Conservation (phyloP, 1,140 invertebrate species). For the Diprion similis region DNA sequence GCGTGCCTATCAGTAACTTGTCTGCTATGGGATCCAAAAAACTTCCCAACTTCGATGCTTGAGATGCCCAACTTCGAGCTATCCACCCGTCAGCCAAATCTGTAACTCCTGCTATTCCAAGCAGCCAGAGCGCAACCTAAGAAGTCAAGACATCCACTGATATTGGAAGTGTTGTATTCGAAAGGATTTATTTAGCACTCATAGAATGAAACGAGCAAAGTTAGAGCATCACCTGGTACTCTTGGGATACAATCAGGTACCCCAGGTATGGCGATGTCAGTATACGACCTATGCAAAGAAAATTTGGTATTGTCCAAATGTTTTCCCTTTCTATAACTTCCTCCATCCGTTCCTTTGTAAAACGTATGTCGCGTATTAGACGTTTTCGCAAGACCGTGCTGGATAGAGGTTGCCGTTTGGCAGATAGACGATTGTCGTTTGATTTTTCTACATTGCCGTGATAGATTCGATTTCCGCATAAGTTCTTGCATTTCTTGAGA, state of each 20-base stretch:
- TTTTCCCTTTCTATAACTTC: slow-evolving; percentile 75
- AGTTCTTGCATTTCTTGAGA: slow-evolving; percentile 44
- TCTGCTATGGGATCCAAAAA: slow-evolving; percentile 98
- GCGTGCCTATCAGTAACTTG: slow-evolving; percentile 89
- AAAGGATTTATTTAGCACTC: slow-evolving; percentile 82
- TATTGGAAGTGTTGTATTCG: slow-evolving; percentile 66
- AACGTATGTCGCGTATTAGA: slow-evolving; percentile 46
- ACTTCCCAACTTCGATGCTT: slow-evolving; percentile 90
- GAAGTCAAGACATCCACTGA: slow-evolving; percentile 12
- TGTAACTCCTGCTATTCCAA: slow-evolving; percentile 52
- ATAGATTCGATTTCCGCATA: slow-evolving; percentile 40
- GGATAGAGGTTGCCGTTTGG: slow-evolving; percentile 29
- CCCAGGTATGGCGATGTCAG: slow-evolving; percentile 84
- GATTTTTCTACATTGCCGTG: slow-evolving; percentile 40
- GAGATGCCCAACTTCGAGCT: slow-evolving; percentile 88
- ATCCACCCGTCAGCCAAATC: slow-evolving; percentile 88
- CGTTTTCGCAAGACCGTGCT: slow-evolving; percentile 43
- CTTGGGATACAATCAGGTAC: slow-evolving; percentile 80
- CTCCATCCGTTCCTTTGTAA: slow-evolving; percentile 51
- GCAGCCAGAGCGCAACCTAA: slow-evolving; percentile 50
- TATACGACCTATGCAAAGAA: slow-evolving; percentile 85
- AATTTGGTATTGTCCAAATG: slow-evolving; percentile 92
- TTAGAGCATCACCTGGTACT: slow-evolving; percentile 74
- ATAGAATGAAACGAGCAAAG: slow-evolving; percentile 70
- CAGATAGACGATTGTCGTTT: slow-evolving; percentile 34